These are phyloP conservation scores for Rhabditoides inermis DNA, from an alignment of 2,888 invertebrate genomes.

Conservation along the genomic window DNA sequence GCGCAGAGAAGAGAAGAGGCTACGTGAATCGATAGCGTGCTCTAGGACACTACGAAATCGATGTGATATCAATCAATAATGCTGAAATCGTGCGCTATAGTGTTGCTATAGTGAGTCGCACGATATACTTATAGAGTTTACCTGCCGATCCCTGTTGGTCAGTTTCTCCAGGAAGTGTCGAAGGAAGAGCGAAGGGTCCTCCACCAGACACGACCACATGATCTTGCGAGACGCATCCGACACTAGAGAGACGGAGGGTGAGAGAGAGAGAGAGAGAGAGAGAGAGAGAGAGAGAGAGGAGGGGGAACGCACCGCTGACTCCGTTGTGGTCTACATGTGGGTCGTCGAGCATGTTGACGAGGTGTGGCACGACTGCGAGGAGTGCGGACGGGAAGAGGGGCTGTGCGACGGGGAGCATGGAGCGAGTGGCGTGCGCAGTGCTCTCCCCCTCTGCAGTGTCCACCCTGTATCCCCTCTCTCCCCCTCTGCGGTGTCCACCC, in stretches of 20 bases:
- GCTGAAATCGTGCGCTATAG: too few relatives aligned
- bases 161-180: slow-evolving; percentile 82
- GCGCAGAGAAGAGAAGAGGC: too few relatives aligned
- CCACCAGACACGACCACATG: slow-evolving; percentile 93
- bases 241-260: slow-evolving; percentile 61
- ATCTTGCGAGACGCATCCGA: slow-evolving; percentile 94
- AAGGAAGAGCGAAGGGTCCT: slow-evolving; percentile 89
- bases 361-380: slow-evolving; percentile 87
- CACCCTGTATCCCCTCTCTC: slow-evolving; percentile 14
- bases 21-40: too few relatives aligned
- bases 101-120: too few relatives aligned
- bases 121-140: too few relatives aligned
- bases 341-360: slow-evolving; percentile 87
- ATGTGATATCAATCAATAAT: too few relatives aligned
- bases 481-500: slow-evolving; percentile 30
- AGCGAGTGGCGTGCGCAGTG: slow-evolving; percentile 51
- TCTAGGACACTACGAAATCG: too few relatives aligned
- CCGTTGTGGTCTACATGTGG: slow-evolving; percentile 88
- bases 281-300: background rate
- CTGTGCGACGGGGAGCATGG: slow-evolving; percentile 76
- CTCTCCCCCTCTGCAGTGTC: slow-evolving; percentile 32
- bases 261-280: background rate
- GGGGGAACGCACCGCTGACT: slow-evolving; percentile 58
- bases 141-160: slow-evolving; percentile 61
- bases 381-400: slow-evolving; percentile 91